A percentile compares a stretch with the other conserved stretches of the same genome.
phyloP scores from a whole-genome alignment of 2,888 invertebrate genomes.

The Drosophila melanosoma region DNA sequence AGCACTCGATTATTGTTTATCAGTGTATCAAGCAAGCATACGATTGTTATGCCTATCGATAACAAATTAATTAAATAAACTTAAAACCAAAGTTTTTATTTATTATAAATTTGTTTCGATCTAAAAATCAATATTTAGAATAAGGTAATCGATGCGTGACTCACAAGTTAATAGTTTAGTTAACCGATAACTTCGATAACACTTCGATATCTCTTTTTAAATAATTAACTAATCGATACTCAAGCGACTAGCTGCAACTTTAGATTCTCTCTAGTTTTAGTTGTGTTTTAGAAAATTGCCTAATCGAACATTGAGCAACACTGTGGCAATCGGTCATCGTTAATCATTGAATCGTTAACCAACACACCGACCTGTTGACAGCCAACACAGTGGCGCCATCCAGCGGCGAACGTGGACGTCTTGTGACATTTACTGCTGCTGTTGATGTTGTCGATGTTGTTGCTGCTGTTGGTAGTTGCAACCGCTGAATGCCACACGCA shows the following conservation, averaged over 20 bases:
- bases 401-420: slow-evolving; percentile 61
- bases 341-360: slow-evolving; percentile 1
- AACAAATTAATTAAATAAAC: accelerated
- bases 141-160: background rate
- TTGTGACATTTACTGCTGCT: slow-evolving; percentile 1
- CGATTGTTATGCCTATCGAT: background rate
- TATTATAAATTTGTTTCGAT: accelerated
- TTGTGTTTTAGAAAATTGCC: background rate
- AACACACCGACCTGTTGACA: slow-evolving; percentile 61
- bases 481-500: slow-evolving; percentile 70
- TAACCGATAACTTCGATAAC: background rate
- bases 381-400: slow-evolving; percentile 72
- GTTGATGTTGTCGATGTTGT: slow-evolving; percentile 38
- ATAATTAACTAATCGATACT: background rate
- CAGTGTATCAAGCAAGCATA: background rate
- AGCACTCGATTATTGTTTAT: background rate
- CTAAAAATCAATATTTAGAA: background rate
- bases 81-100: too few relatives aligned
- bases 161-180: background rate
- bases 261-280: background rate
- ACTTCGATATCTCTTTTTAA: background rate
- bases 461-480: slow-evolving; percentile 62
- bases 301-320: slow-evolving; percentile 11
- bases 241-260: background rate
- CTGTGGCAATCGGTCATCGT: too few relatives aligned